A percentile compares a stretch with the other conserved stretches of the same genome.
These are phyloP conservation scores for Phortica magna DNA, from an alignment of 2,888 invertebrate genomes.

Conservation along the genomic window DNA sequence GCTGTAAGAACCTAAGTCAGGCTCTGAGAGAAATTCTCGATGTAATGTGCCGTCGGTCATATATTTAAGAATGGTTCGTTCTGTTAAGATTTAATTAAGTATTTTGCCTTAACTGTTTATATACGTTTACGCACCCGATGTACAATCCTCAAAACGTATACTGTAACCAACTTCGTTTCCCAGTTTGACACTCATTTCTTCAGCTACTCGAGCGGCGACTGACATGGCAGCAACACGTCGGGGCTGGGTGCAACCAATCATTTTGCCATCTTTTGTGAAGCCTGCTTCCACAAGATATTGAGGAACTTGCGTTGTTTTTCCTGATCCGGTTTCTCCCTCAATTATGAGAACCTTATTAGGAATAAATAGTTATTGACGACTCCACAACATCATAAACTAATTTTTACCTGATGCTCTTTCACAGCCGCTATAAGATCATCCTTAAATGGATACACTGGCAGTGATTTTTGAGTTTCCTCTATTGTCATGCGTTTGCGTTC, in stretches of 20 bases:
- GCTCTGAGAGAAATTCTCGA: conserved; percentile 97
- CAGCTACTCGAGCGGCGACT: conserved; percentile 98
- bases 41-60: conserved; percentile 99
- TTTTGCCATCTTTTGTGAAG: conserved; percentile 89
- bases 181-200: conserved; percentile 97
- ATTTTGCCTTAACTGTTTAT: background rate
- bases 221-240: conserved; percentile 99
- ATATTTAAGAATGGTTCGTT: conserved; percentile 97
- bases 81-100: conserved; percentile 74
- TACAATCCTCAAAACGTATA: conserved; percentile 99
- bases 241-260: conserved; percentile 98
- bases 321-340: conserved; percentile 99
- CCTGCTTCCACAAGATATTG: conserved; percentile 98
- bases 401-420: conserved; percentile 86
- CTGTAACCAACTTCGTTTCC: conserved; percentile 94
- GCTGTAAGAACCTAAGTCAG: conserved; percentile 96
- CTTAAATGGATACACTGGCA: conserved; percentile 96
- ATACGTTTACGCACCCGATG: conserved; percentile 80
- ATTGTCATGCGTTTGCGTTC: conserved; percentile 89
- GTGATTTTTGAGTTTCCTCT: conserved; percentile 92
- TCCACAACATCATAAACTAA: background rate
- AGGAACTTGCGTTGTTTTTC: conserved; percentile 99
- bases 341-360: conserved; percentile 87
- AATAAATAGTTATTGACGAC: conserved; percentile 14
- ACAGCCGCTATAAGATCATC: conserved; percentile 94